Evolutionary conservation across 2,888 invertebrate genomes (phyloP), one percentile per base, ranked within the genome.

Genomic region (Koerneria pararmatus): DNA sequence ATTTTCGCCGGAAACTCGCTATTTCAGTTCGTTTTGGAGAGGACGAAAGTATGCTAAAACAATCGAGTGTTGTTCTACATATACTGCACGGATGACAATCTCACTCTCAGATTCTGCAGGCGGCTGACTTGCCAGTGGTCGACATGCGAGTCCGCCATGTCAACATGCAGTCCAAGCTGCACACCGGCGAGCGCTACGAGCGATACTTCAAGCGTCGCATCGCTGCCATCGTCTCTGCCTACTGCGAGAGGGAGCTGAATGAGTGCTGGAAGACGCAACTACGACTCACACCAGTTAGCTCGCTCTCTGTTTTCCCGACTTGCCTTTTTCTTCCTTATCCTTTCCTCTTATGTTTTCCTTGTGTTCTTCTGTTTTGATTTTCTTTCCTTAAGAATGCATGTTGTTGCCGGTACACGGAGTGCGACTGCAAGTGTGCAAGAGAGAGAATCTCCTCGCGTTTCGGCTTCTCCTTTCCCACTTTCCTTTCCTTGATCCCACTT

Each of bases 191-290:
- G 63, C 8, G 32, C 19, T 66, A 69, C 37, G 71, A 79, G 69
- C 70, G 72, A 53, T 82, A 82, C 60, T 81, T 82, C 72, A 80
- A 80, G 56, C 67, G 76, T 62, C 67, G 82, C 48, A 75, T 82
- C 29, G 76, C 82, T 8, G 71, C 69, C 35, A 72, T 80, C 22
- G 69, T 83, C 1, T 78, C 78, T 31, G 70, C 72, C 24, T 78
- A 78, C 71, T 82, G 82, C 65, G 76, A 78, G 61, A 69, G 73
- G 37, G 70, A 76, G 34, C 68, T 76, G 4, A 74, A 80, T 62
- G 78, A 82, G 51, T 82, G 82, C 67, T 76, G 78, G 15, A 79
- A 77, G 41, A 71, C 75, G 6, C 59, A 67, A 15, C 56, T 78
- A 22, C 70, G 69, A 5, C 67, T 80, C 59, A 69, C 67, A 49